Evolutionary conservation across 2,888 invertebrate genomes (phyloP).

Genomic region (Thymelicus acteon): DNA sequence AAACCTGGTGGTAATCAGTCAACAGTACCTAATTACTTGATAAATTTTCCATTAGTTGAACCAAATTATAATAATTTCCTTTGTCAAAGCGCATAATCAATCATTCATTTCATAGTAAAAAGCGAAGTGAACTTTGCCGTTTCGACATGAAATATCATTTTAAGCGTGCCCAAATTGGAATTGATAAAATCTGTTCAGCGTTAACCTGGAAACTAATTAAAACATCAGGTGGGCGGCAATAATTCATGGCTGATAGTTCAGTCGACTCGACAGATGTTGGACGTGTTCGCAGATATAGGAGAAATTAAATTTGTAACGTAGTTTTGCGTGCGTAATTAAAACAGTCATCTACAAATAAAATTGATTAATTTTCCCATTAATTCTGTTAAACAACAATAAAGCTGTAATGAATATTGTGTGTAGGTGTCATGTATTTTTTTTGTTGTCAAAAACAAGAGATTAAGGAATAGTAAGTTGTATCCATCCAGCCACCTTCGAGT

Average conservation of each 20-base stretch:
- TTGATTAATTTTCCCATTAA: neutral
- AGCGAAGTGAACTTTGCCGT: constrained; percentile 11
- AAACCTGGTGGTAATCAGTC: too few relatives aligned
- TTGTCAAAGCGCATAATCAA: too few relatives aligned
- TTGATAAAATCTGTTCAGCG: constrained; percentile 30
- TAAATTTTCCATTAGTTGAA: too few relatives aligned
- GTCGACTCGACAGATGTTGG: constrained; percentile 34
- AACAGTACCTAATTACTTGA: too few relatives aligned
- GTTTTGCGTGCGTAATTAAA: constrained; percentile 1
- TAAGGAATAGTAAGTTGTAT: too few relatives aligned
- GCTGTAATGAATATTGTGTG: too few relatives aligned
- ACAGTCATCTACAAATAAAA: neutral
- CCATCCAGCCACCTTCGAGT: too few relatives aligned
- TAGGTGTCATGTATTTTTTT: too few relatives aligned
- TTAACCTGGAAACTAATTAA: constrained; percentile 37
- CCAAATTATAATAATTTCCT: too few relatives aligned
- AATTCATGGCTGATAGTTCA: constrained; percentile 35
- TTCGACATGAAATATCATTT: constrained; percentile 27
- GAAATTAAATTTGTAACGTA: constrained; percentile 13
- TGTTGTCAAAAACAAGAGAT: too few relatives aligned
- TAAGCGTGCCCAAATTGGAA: constrained; percentile 25
- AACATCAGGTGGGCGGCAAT: constrained; percentile 34
- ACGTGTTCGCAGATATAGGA: constrained; percentile 28
- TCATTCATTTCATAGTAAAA: too few relatives aligned
- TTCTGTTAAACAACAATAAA: neutral